phyloP scores from a whole-genome alignment of 2,113 vertebrate species.

The Albula goreensis region DNA sequence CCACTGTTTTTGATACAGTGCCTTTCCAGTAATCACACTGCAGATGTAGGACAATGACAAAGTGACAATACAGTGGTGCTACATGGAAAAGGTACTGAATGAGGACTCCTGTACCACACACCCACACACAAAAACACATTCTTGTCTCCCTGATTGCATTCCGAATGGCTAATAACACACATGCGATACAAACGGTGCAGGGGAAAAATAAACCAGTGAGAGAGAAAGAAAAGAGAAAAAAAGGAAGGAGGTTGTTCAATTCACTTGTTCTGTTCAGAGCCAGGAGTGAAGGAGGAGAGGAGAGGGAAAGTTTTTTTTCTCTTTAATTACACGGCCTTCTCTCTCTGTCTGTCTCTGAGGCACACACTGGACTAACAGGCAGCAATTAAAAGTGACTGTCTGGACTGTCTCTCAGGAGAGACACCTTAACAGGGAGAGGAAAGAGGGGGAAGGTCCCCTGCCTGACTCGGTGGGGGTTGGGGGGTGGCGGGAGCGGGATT shows the following conservation, averaged over 20 bases:
- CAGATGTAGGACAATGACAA: not conserved
- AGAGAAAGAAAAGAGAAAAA: not conserved
- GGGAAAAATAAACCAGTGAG: not conserved
- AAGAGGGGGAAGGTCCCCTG: no score
- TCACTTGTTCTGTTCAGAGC: not conserved
- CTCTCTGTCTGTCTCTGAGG: not conserved
- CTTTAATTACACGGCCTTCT: constrained; percentile 22
- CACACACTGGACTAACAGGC: constrained; percentile 17
- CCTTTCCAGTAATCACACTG: not conserved
- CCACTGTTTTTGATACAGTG: not conserved
- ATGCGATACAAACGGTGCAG: not conserved
- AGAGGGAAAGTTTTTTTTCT: not conserved
- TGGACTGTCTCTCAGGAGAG: not conserved
- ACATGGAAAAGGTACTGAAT: not conserved
- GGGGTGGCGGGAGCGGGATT: not conserved
- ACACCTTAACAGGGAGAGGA: not conserved
- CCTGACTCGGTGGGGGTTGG: no score
- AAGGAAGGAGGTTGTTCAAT: not conserved
- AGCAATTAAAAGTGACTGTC: constrained; percentile 28
- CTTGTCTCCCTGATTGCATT: not conserved
- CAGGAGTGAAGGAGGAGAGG: not conserved
- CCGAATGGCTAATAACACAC: not conserved
- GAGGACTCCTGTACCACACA: not conserved
- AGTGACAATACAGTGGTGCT: not conserved
- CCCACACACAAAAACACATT: not conserved